These are phyloP conservation scores for Rhopalosiphum maidis DNA, from an alignment of 1,140 invertebrate species.

Conservation along the genomic window DNA sequence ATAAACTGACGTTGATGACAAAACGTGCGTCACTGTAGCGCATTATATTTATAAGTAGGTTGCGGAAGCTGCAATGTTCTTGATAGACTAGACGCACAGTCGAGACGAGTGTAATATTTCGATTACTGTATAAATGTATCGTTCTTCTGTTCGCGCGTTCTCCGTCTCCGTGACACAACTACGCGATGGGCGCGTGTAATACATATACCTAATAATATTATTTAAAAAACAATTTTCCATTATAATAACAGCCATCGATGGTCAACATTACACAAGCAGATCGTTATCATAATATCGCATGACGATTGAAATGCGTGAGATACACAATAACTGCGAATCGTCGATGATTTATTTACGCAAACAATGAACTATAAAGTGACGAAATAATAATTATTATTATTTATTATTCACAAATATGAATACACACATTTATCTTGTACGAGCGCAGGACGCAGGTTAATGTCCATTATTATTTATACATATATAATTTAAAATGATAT, in stretches of 20 bases:
- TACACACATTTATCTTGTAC: not conserved
- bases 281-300: no score
- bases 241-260: not conserved
- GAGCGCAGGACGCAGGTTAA: not conserved
- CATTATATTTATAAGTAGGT: not conserved
- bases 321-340: not conserved
- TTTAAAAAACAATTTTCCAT: not conserved
- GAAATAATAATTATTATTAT: not conserved
- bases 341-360: not conserved
- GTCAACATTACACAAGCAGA: not conserved
- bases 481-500: constrained; percentile 1
- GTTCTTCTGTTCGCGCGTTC: not conserved
- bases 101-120: not conserved
- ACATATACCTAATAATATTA: not conserved
- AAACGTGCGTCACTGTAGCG: not conserved
- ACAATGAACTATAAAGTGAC: not conserved
- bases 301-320: not conserved
- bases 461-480: not conserved
- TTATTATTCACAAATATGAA: not conserved
- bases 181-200: not conserved
- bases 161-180: not conserved
- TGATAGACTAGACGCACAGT: not conserved
- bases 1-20: not conserved
- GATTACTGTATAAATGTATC: not conserved
- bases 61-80: not conserved